Conservation (phyloP, 1,140 invertebrate genomes). For the Pygmarrhopalites habei region DNA sequence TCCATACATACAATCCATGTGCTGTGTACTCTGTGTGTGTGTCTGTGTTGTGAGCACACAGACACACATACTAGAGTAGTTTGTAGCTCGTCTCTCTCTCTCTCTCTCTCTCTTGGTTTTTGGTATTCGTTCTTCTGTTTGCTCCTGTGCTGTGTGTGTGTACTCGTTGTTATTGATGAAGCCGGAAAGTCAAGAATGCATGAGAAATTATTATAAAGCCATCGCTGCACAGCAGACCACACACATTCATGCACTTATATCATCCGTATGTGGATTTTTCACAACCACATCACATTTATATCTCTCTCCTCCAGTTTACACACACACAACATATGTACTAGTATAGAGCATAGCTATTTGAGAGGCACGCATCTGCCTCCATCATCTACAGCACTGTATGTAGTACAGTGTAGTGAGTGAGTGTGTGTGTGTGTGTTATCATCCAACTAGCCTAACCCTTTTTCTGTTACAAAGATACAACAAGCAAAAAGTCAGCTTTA, state of each 20-base stretch:
- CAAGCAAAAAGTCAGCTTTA: no score
- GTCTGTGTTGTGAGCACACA: background rate
- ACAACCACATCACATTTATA: constrained; percentile 9
- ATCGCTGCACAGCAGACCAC: constrained; percentile 30
- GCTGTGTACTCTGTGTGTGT: no score
- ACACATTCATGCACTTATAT: constrained; percentile 32
- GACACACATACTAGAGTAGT: background rate
- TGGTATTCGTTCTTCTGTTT: no score
- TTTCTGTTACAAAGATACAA: no score
- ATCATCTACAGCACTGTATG: no score
- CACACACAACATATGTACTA: no score
- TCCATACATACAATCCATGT: no score
- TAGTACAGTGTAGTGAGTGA: no score
- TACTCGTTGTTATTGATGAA: constrained; percentile 36
- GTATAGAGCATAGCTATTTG: no score
- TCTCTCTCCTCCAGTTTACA: background rate
- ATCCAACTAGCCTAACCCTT: no score
- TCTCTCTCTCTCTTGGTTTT: background rate
- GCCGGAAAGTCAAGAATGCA: constrained; percentile 38
- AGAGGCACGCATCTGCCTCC: no score
- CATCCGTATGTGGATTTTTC: constrained; percentile 33
- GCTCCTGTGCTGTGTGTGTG: constrained; percentile 16
- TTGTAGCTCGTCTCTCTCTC: background rate
- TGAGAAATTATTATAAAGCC: constrained; percentile 38
- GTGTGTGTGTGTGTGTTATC: no score